These are phyloP conservation scores for Calcarius ornatus DNA, from an alignment of 2,113 vertebrate species.

Conservation along the genomic window DNA sequence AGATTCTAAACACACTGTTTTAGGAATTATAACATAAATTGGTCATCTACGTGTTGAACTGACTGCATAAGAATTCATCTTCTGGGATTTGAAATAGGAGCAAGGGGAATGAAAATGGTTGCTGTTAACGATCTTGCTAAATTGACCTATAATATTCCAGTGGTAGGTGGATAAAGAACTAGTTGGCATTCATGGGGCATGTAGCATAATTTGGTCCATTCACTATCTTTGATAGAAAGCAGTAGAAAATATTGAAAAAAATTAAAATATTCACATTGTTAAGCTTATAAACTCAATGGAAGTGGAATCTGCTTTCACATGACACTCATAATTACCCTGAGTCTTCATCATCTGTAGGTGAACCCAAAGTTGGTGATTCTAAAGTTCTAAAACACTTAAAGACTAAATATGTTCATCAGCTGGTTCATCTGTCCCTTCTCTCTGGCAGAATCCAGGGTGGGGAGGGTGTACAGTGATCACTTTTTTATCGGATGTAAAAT, in stretches of 20 bases:
- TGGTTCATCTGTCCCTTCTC: neutral
- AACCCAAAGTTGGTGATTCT: neutral
- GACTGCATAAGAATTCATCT: neutral
- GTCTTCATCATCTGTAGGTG: neutral
- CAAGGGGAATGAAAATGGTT: neutral
- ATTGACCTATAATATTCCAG: neutral
- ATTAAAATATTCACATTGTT: neutral
- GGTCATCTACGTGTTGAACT: neutral
- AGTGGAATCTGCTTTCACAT: neutral
- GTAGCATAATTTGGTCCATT: neutral
- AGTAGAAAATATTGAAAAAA: neutral
- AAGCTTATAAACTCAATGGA: neutral
- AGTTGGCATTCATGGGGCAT: neutral
- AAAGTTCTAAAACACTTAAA: neutral
- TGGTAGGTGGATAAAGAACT: neutral
- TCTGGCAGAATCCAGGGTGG: neutral
- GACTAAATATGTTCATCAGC: neutral
- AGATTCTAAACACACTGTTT: neutral
- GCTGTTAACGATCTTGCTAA: neutral
- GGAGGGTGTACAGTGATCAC: rapidly evolving
- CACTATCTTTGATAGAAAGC: neutral
- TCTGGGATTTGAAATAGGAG: neutral
- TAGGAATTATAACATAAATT: neutral
- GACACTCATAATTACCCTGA: neutral
- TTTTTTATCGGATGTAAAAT: neutral